A percentile compares a stretch with the other conserved stretches of the same genome.
These are phyloP conservation scores for Tetragonula carbonaria DNA, from an alignment of 2,888 invertebrate species.

Conservation along the genomic window DNA sequence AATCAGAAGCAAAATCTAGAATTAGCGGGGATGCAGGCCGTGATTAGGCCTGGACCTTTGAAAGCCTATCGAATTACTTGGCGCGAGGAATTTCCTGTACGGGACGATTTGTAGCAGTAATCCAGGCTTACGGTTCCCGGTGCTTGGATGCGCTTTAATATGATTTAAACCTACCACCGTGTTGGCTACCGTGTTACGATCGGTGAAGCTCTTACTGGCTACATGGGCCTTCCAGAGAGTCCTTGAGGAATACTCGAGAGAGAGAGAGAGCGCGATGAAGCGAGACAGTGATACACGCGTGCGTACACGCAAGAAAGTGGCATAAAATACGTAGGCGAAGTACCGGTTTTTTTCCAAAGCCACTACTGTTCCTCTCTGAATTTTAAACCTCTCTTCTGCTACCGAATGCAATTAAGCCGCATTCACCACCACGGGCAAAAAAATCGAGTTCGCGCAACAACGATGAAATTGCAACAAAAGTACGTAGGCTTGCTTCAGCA, in stretches of 20 bases:
- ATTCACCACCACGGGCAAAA: slow-evolving; percentile 16
- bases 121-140: slow-evolving; percentile 68
- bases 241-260: slow-evolving; percentile 60
- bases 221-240: slow-evolving; percentile 57
- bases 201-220: slow-evolving; percentile 52
- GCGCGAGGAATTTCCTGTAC: slow-evolving; percentile 49
- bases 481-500: slow-evolving; percentile 19
- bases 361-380: slow-evolving; percentile 60
- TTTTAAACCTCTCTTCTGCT: slow-evolving; percentile 60
- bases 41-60: slow-evolving; percentile 46
- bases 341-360: slow-evolving; percentile 58
- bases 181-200: slow-evolving; percentile 77
- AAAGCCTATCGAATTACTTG: slow-evolving; percentile 62
- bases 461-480: slow-evolving; percentile 26
- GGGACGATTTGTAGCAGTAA: slow-evolving; percentile 62
- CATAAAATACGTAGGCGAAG: slow-evolving; percentile 69
- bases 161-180: slow-evolving; percentile 77
- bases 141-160: slow-evolving; percentile 75
- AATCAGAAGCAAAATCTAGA: not conserved
- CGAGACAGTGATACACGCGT: slow-evolving; percentile 58
- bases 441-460: slow-evolving; percentile 17
- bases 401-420: slow-evolving; percentile 57
- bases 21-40: not conserved
- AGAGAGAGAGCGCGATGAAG: slow-evolving; percentile 30
- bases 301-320: slow-evolving; percentile 69